Base-by-base conservation (phyloP, 2,888 invertebrate genomes). In the Pachydiplax longipennis region DNA sequence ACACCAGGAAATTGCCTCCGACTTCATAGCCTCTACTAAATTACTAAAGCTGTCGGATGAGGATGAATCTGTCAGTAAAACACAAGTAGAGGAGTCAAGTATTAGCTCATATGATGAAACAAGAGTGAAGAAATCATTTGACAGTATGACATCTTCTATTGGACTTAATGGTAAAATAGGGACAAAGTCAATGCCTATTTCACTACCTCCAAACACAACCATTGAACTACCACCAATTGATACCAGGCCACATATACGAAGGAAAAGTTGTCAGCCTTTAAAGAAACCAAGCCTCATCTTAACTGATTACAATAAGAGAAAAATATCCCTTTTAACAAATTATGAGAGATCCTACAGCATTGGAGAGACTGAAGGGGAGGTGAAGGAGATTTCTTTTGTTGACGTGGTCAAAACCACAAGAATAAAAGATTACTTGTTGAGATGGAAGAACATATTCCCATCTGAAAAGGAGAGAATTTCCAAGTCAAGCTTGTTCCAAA, bases 391-490 rank as follows among this genome's bases (percentile, higher is more conserved):
- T 58, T 61, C 87, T 65, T 87, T 87, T 40, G 61, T 87, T 18
- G 87, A 87, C n/a, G 87, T 87, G 8, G 87, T 87, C 0, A 87
- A 87, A 40, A 87, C 87, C 58, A 87, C 87, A 2, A 87, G 61
- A 87, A 87, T 87, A 10, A 87, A 61, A 37, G 61, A 87, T 18
- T 61, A 87, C n/a, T 65, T 87, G 35, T 37, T 87, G 87, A 61
- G 87, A 48, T 87, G 87, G 87, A 87, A 87, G 37, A 87, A 61
- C 18, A 87, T 87, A 31, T 87, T 87, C 61, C 87, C 87, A 31
- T 15, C 87, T 61, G 87, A 87, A 61, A 87, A 65, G 37, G 87
- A 87, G 61, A 87, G 53, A 48, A 87, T 87, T 65, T 87, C 87
- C 15, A 87, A 87, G 65, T 87, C 87, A 6, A 87, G 65, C 37